A percentile compares a stretch with the other conserved stretches of the same genome.
These are phyloP conservation scores for Meloe dianella DNA, from an alignment of 2,888 invertebrate genomes.

Conservation along the genomic window DNA sequence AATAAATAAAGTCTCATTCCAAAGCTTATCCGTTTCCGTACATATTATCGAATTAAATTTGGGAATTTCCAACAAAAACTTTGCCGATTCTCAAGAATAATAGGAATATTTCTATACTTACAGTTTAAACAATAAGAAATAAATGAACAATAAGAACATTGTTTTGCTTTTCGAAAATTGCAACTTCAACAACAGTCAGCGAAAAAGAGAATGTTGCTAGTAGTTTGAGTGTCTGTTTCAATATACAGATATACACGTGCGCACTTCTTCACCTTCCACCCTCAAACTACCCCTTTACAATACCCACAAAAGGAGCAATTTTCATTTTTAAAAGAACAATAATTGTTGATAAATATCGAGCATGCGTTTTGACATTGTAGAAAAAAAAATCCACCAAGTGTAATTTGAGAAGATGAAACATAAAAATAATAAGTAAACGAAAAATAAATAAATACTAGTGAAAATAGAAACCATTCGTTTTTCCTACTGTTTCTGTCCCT, in stretches of 20 bases:
- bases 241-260: constrained; percentile 3
- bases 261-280: neutral
- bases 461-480: too few species aligned
- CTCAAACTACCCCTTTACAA: neutral
- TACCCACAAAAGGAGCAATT: neutral
- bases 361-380: neutral
- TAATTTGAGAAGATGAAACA: constrained; percentile 1
- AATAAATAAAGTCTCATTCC: constrained; percentile 12
- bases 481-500: neutral
- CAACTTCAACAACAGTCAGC: neutral
- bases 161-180: neutral
- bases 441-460: neutral
- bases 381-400: neutral
- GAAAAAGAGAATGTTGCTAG: neutral
- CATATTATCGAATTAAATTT: neutral
- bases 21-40: neutral
- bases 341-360: neutral
- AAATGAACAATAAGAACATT: neutral
- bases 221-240: neutral
- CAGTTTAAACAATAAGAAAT: neutral
- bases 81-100: neutral
- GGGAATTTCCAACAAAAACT: neutral
- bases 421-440: neutral
- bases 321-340: neutral
- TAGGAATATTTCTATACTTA: neutral